These are phyloP conservation scores for Achlya flavicornis DNA, from an alignment of 2,888 invertebrate species.

Conservation along the genomic window DNA sequence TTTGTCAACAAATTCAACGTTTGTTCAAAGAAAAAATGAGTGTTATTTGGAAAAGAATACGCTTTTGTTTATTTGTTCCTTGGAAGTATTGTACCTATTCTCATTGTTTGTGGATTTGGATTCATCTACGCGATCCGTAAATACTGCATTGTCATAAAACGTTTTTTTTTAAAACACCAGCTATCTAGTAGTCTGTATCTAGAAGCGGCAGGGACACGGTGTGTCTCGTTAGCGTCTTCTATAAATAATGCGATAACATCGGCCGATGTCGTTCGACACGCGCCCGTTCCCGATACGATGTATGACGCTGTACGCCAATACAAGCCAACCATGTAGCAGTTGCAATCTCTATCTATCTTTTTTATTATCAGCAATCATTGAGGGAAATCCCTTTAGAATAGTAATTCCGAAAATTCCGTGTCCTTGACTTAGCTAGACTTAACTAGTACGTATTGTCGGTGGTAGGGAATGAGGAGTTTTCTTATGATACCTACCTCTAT, in stretches of 20 bases:
- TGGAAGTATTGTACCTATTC: conserved; percentile 35
- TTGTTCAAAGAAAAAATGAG: conserved; percentile 38
- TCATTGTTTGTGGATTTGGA: conserved; percentile 25
- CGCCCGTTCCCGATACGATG: conserved; percentile 30
- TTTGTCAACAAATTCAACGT: conserved; percentile 51
- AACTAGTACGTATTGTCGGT: too few relatives aligned
- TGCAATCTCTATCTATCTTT: conserved; percentile 23
- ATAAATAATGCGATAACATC: conserved; percentile 74
- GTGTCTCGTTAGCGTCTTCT: conserved; percentile 68
- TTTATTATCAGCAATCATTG: conserved; percentile 1
- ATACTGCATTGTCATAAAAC: conserved; percentile 31
- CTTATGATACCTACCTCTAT: too few relatives aligned
- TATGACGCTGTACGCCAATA: conserved; percentile 24
- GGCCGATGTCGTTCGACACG: conserved; percentile 42
- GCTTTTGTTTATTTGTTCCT: conserved; percentile 38
- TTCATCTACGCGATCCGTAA: neutral
- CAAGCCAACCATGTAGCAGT: conserved; percentile 25
- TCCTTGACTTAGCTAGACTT: too few relatives aligned
- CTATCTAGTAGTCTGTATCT: conserved; percentile 50
- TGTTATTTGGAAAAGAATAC: conserved; percentile 36
- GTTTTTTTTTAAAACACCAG: conserved; percentile 35
- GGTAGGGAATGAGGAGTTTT: too few relatives aligned
- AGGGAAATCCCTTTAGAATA: too few relatives aligned
- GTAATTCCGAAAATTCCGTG: too few relatives aligned
- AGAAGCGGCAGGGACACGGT: conserved; percentile 40